Percentiles rank a stretch among this genome's conserved stretches.
These are phyloP conservation scores for Drosophila pseudoananassae DNA, from an alignment of 1,140 invertebrate species.

Conservation along the genomic window DNA sequence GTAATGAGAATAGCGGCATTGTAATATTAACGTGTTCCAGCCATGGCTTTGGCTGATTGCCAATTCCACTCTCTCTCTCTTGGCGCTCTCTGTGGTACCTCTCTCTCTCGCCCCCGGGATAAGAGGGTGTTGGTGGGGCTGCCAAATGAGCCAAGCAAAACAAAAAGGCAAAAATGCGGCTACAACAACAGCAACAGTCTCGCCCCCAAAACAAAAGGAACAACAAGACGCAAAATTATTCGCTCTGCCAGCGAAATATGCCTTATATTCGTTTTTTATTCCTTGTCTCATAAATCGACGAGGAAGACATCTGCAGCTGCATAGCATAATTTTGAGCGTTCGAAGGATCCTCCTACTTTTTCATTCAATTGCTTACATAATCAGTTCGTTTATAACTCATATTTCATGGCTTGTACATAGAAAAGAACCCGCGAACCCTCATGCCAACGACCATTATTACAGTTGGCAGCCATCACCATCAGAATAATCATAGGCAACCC, in stretches of 20 bases:
- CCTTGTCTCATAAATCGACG: not conserved
- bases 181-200: constrained; percentile 49
- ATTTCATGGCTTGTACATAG: constrained; percentile 47
- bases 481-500: constrained; percentile 19
- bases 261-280: constrained; percentile 31
- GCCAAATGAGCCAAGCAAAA: constrained; percentile 77
- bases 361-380: constrained; percentile 24
- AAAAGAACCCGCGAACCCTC: constrained; percentile 42
- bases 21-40: constrained; percentile 54
- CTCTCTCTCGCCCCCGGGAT: constrained; percentile 16
- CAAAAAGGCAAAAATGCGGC: constrained; percentile 76
- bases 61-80: constrained; percentile 27
- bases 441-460: constrained; percentile 60
- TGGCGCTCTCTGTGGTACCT: not conserved
- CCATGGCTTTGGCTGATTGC: constrained; percentile 47
- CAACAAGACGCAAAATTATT: constrained; percentile 27
- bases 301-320: constrained; percentile 7
- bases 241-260: constrained; percentile 44
- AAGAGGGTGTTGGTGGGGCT: constrained; percentile 42
- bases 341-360: constrained; percentile 16
- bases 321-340: constrained; percentile 50
- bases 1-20: constrained; percentile 78
- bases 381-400: constrained; percentile 26
- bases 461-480: constrained; percentile 33
- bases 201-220: constrained; percentile 12